Percentiles rank a stretch among this genome's conserved stretches.
phyloP scores from a whole-genome alignment of 2,113 vertebrate genomes.

The Poecilia latipinna region DNA sequence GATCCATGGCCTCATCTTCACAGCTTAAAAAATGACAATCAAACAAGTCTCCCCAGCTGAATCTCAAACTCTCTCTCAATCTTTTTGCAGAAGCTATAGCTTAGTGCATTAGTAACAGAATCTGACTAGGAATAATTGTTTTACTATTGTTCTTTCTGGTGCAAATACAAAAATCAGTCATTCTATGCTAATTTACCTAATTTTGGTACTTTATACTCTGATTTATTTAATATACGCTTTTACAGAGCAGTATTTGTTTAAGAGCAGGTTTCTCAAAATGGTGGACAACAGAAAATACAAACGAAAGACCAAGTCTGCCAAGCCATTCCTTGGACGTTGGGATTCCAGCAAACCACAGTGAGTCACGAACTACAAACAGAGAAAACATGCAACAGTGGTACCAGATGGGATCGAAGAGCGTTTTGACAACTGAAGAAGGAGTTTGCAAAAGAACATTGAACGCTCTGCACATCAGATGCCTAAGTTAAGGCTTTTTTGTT shows the following conservation, averaged over 20 bases:
- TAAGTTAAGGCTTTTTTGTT: too few relatives aligned
- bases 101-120: not conserved
- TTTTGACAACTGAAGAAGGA: too few relatives aligned
- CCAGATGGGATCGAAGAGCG: too few relatives aligned
- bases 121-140: not conserved
- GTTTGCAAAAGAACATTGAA: too few relatives aligned
- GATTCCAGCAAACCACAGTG: too few relatives aligned
- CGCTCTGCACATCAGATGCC: too few relatives aligned
- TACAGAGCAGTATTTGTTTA: not conserved
- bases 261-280: too few relatives aligned
- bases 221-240: not conserved
- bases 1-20: conserved; percentile 33
- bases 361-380: too few relatives aligned
- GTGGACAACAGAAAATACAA: too few relatives aligned
- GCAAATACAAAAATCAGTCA: not conserved
- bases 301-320: too few relatives aligned
- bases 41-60: conserved; percentile 24
- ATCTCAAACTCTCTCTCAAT: conserved; percentile 28
- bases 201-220: not conserved
- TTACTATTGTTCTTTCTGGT: not conserved
- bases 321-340: too few relatives aligned
- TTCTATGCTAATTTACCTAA: not conserved
- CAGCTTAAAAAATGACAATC: conserved; percentile 24
- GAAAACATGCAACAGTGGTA: too few relatives aligned
- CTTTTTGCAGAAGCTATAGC: conserved; percentile 1